Evolutionary conservation across 2,113 vertebrate species (phyloP).

Genomic region (Malurus alboscapulatus): DNA sequence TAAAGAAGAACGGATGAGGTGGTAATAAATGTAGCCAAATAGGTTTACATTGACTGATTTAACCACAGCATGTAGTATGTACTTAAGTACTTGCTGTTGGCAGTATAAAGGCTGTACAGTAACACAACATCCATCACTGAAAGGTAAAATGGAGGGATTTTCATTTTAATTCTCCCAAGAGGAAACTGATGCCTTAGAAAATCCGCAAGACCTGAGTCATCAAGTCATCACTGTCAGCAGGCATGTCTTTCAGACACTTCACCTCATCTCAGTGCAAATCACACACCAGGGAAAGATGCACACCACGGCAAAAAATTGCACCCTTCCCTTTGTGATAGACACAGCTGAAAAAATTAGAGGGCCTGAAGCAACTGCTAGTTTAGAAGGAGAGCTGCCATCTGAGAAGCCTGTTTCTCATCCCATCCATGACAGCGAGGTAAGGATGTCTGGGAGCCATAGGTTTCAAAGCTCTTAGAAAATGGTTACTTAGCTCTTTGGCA

Average conservation of each 20-base stretch:
- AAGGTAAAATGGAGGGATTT: conserved; percentile 5
- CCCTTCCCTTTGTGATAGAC: neutral
- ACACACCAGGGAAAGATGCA: neutral
- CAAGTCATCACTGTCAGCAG: neutral
- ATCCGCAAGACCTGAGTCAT: neutral
- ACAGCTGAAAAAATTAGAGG: neutral
- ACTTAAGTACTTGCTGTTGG: neutral
- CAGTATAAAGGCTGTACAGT: neutral
- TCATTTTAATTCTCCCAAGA: conserved; percentile 25
- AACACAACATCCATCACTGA: conserved; percentile 11
- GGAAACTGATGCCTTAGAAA: neutral
- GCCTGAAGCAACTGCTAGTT: conserved; percentile 12
- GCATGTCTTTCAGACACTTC: neutral
- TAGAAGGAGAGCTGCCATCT: neutral
- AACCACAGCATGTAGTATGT: neutral
- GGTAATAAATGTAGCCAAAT: neutral
- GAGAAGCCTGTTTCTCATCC: neutral
- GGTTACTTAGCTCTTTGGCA: neutral
- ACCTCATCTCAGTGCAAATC: neutral
- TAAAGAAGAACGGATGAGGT: neutral
- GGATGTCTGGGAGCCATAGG: neutral
- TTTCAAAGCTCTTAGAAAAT: conserved; percentile 4
- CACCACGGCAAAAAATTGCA: neutral
- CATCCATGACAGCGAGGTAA: neutral
- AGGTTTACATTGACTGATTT: conserved; percentile 5